phyloP scores from a whole-genome alignment of 2,888 invertebrate species.

The Meliscaeva auricollis region DNA sequence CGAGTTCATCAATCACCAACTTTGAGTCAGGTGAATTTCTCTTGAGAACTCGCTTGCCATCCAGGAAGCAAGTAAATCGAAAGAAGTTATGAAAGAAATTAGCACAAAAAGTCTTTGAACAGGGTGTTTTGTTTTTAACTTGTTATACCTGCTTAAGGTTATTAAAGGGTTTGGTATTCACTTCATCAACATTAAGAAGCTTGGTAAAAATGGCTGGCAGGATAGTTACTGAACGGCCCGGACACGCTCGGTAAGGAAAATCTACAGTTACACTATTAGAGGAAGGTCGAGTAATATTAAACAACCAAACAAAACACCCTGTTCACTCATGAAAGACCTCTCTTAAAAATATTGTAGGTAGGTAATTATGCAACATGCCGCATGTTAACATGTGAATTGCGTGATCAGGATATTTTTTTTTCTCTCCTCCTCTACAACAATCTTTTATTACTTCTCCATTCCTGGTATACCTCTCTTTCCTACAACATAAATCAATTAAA shows the following conservation, averaged over 20 bases:
- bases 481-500: slow-evolving; percentile 51
- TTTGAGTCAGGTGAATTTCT: slow-evolving; percentile 55
- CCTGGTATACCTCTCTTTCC: too few species aligned
- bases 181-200: not conserved
- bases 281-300: not conserved
- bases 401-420: slow-evolving; percentile 33
- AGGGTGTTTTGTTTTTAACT: slow-evolving; percentile 3
- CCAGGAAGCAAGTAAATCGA: slow-evolving; percentile 48
- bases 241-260: too few species aligned
- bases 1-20: slow-evolving; percentile 71
- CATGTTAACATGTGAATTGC: slow-evolving; percentile 66
- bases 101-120: not conserved
- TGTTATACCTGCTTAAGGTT: too few species aligned
- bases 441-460: not conserved
- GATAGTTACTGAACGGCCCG: too few species aligned
- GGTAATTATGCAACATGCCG: slow-evolving; percentile 43
- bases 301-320: slow-evolving; percentile 21
- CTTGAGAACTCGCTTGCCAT: not conserved
- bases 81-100: slow-evolving; percentile 45
- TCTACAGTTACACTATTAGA: too few species aligned
- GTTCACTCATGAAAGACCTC: slow-evolving; percentile 31
- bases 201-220: too few species aligned
- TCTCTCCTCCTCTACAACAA: not conserved
- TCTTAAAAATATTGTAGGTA: not conserved
- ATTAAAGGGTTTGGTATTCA: too few species aligned